Conservation (phyloP, 2,888 invertebrate genomes). For the Diachrysia chrysitis region DNA sequence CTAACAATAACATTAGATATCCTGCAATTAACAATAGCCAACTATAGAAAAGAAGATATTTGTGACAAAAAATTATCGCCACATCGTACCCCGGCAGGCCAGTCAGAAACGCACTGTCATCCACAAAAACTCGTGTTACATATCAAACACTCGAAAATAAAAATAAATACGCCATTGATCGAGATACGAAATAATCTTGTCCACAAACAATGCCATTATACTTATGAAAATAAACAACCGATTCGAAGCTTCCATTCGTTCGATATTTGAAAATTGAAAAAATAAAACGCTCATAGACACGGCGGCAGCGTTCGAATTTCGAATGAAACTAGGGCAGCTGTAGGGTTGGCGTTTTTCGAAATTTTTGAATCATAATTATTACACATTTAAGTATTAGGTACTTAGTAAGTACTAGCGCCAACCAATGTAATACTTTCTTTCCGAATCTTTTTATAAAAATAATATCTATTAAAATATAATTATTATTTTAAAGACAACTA, state of each 20-base stretch:
- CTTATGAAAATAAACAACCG: slow-evolving; percentile 81
- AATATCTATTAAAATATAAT: too few species aligned
- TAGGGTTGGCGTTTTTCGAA: slow-evolving; percentile 67
- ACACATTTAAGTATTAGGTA: too few species aligned
- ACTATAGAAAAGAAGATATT: slow-evolving; percentile 34
- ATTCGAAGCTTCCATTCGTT: slow-evolving; percentile 71
- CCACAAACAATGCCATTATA: slow-evolving; percentile 86
- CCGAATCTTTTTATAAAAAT: too few species aligned
- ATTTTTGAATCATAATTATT: too few species aligned
- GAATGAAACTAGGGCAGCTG: slow-evolving; percentile 74
- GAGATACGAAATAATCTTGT: slow-evolving; percentile 80
- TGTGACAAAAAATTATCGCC: slow-evolving; percentile 60
- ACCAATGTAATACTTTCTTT: too few species aligned
- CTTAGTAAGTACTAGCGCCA: too few species aligned
- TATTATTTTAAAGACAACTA: too few species aligned
- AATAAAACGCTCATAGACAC: slow-evolving; percentile 78
- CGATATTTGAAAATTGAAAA: slow-evolving; percentile 75
- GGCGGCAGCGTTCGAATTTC: slow-evolving; percentile 77
- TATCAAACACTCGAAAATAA: slow-evolving; percentile 75
- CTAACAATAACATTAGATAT: not conserved
- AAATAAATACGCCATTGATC: slow-evolving; percentile 73
- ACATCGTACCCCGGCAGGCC: slow-evolving; percentile 56
- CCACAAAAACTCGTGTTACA: slow-evolving; percentile 70
- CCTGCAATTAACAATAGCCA: not conserved
- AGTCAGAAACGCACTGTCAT: slow-evolving; percentile 75